Evolutionary conservation across 2,797 vertebrate genomes (phyloP), one percentile per base, ranked within the genome.

Genomic region (Acipenser ruthenus): DNA sequence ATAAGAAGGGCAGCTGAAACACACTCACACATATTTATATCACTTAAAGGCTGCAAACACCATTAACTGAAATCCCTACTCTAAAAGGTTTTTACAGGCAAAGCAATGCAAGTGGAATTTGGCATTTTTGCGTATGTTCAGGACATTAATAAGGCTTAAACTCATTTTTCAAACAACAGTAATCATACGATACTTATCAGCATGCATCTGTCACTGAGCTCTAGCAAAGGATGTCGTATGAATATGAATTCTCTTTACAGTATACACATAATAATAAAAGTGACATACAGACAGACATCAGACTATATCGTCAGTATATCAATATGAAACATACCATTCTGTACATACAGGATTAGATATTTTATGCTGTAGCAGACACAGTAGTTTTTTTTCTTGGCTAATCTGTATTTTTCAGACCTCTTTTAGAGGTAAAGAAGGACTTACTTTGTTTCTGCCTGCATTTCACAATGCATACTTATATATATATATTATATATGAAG

Each of bases 21-120:
- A 3, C 23, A 37, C 23, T 37, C 23, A 37, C 23, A 37, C 23
- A 37, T 4, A 2, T 37, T 37, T 37, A 37, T 37, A 37, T 37
- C 23, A 37, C 23, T 37, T 37, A 37, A 64, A 63, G 64, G 58
- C 68, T 71, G 70, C 68, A 73, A 71, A 63, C 69, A 59, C 70
- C 62, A 72, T 69, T 72, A 78, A 71, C 64, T 12, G 18, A 69
- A 74, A 75, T 73, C 69, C 68, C 65, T 23, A 10, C 71, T 67
- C 61, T 77, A 64, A 65, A 67, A 37, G 67, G 68, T 75, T 78
- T 80, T 84, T 79, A 70, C 75, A 80, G 72, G 75, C n/a, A 7
- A 49, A 1, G 62, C 75, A 75, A 82, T 73, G 71, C n/a, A 68
- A 59, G 63, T 8, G n/a, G 68, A 83, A 84, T 84, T 80, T 75